These are phyloP conservation scores for Calcarius lapponicus DNA, from an alignment of 2,797 vertebrate species.

Conservation along the genomic window DNA sequence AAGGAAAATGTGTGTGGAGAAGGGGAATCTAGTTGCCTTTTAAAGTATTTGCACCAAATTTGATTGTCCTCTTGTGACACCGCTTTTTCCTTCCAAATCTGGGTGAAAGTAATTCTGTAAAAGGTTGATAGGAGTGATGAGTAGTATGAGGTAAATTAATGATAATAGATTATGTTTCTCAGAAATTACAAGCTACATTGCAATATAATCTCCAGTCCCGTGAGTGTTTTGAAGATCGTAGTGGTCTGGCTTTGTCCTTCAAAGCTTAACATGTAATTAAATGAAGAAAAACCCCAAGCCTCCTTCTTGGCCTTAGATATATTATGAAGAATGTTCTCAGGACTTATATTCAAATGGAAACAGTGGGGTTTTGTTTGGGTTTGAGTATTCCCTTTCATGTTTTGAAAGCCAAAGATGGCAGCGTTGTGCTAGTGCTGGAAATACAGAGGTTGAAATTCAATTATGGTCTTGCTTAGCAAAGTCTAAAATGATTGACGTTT, in stretches of 20 bases:
- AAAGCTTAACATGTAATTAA: constrained; percentile 32
- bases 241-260: constrained; percentile 29
- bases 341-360: neutral
- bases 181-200: neutral
- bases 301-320: neutral
- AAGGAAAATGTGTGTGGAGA: neutral
- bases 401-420: constrained; percentile 21
- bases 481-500: neutral
- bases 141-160: neutral
- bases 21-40: neutral
- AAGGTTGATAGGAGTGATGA: neutral
- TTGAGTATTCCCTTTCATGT: constrained; percentile 19
- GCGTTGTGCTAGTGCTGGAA: neutral
- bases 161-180: neutral
- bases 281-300: neutral
- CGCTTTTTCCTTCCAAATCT: neutral
- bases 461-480: neutral
- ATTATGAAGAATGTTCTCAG: neutral
- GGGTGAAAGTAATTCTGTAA: neutral
- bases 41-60: neutral
- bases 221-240: neutral
- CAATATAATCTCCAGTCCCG: neutral
- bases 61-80: neutral
- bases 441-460: neutral
- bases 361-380: constrained; percentile 12